These are phyloP conservation scores for Lasioglossum vierecki DNA, from an alignment of 2,888 invertebrate genomes.

Conservation along the genomic window DNA sequence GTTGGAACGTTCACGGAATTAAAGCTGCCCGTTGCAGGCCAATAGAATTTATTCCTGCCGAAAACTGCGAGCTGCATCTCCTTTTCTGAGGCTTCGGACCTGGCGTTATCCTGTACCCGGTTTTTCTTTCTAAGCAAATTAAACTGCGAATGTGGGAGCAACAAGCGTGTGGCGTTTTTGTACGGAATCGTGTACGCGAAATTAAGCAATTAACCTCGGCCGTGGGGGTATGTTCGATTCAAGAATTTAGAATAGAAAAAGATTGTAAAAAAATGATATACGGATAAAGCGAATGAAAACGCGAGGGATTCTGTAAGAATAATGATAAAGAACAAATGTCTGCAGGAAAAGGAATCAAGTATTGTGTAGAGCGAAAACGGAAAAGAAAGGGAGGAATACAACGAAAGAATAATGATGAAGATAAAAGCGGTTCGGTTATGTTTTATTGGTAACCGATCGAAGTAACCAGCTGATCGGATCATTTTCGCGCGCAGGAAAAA, in stretches of 20 bases:
- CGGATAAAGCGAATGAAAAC: too few relatives aligned
- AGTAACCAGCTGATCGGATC: not conserved
- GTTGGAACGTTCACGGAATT: not conserved
- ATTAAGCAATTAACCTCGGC: too few relatives aligned
- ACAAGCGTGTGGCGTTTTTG: too few relatives aligned
- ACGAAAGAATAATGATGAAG: too few relatives aligned
- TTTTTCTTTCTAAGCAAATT: not conserved
- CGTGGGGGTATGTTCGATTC: too few relatives aligned
- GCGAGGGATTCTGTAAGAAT: not conserved
- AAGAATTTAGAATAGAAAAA: too few relatives aligned
- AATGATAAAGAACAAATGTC: too few relatives aligned
- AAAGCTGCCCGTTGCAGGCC: not conserved
- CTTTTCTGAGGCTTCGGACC: not conserved
- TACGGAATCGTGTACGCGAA: too few relatives aligned
- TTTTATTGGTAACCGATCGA: not conserved
- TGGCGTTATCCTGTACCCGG: not conserved
- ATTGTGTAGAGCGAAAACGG: too few relatives aligned
- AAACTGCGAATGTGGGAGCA: not conserved
- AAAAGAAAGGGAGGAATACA: too few relatives aligned
- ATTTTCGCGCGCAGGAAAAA: not conserved
- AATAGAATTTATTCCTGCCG: not conserved
- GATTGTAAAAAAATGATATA: too few relatives aligned
- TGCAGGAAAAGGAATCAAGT: too few relatives aligned
- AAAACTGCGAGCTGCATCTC: not conserved
- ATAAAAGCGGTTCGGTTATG: not conserved